Conservation (phyloP, 2,888 invertebrate genomes). For the Seira sanloemensis region DNA sequence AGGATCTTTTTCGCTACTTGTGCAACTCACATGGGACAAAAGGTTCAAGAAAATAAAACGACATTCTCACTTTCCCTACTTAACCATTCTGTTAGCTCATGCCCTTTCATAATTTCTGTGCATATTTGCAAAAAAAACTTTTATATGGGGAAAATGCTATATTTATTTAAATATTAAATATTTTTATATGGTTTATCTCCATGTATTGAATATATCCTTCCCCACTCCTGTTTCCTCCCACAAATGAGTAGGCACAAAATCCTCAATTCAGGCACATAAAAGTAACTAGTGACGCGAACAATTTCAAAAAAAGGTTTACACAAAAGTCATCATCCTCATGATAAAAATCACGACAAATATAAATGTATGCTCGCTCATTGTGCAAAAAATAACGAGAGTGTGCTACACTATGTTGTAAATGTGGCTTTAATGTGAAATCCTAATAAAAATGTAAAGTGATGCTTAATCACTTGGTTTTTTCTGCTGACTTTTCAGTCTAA, state of each 20-base stretch:
- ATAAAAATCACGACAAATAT: conserved; percentile 4
- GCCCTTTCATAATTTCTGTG: not conserved
- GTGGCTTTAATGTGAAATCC: no score
- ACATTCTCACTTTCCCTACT: not conserved
- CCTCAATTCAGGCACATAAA: not conserved
- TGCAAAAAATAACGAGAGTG: not conserved
- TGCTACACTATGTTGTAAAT: not conserved
- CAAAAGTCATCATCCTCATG: not conserved
- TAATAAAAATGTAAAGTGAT: no score
- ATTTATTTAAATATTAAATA: conserved; percentile 1
- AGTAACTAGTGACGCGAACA: no score
- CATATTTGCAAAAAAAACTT: not conserved
- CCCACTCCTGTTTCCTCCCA: not conserved
- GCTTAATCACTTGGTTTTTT: not conserved
- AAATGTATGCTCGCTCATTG: no score
- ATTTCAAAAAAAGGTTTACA: not conserved
- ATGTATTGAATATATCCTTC: not conserved
- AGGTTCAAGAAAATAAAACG: not conserved
- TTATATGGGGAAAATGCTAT: not conserved
- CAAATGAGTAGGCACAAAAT: not conserved
- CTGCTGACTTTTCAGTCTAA: not conserved
- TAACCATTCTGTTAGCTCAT: not conserved
- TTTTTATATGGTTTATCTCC: not conserved
- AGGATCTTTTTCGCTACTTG: not conserved
- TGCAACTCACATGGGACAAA: not conserved